Base-by-base conservation (phyloP, 2,797 vertebrate species). In the Chaetodon trifasciatus region DNA sequence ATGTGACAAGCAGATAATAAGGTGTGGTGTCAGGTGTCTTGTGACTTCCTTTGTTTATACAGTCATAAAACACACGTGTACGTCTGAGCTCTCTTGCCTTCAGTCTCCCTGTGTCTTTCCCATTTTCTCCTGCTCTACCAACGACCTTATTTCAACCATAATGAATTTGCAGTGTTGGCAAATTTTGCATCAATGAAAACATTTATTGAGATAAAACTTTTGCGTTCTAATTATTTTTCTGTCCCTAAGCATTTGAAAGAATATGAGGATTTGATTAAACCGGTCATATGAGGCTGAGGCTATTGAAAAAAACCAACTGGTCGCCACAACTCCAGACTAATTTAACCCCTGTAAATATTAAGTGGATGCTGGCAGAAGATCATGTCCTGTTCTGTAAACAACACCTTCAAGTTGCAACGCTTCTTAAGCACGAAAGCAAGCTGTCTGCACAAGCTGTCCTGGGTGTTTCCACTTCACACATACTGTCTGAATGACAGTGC, bases 21-120 rank as follows among this genome's bases (percentile, higher is more conserved):
- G 76, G 62, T 8, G 49, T 24, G 57, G 42, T 67, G 67, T 79
- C 83, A 88, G 64, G 42, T 74, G 80, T 74, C 83, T 78, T 73
- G 76, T 87, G 78, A 85, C 79, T 58, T 37, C 62, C 44, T 50
- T 68, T 74, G 63, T 87, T 82, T 61, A 56, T 56, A 8, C 10
- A 49, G 55, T 65, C 44, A 35, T 68, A 60, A 69, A 74, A 55
- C 44, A 47, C 37, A 23, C 21, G 8, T 39, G 53, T 37, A 37
- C 42, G 37, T 52, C 35, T 70, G 15, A 78, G 52, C 28, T 19
- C 52, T 58, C 3, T 24, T 56, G 4, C 21, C 47, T 47, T 21
- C 8, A n/a, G n/a, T 8, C 17, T n/a, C 0, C 13, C 2, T 62
- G 12, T 68, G 4, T 28, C 76, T 70, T 66, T 10, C 23, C 13